Evolutionary conservation across 1,140 invertebrate genomes (phyloP), one percentile per base, ranked within the genome.

Genomic region (Psix sp.): DNA sequence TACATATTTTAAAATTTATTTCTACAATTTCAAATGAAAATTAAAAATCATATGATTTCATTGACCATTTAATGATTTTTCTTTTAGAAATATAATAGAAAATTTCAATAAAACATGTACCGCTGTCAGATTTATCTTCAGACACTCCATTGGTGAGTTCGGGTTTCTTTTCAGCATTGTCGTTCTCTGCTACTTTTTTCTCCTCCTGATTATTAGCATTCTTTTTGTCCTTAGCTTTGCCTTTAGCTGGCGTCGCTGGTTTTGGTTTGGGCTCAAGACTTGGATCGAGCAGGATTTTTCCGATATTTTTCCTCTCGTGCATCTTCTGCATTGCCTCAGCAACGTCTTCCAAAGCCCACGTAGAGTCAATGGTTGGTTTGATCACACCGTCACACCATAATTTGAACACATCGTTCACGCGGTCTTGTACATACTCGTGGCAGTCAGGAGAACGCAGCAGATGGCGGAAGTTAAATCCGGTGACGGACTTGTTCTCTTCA

Each of bases 251-350:
- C 3, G 92, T 93, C 0, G 91, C 91, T 38, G 92, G 92, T 84
- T 93, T 93, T 14, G 92, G 92, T 80, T 93, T 93, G 0, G 92
- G 92, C 78, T 94, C 93, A 77, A 93, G 77, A 20, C 90, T 91
- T 14, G 94, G 94, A 83, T 96, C 94, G 43, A 97, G 83, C 15
- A 96, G 89, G 10, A 96, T 90, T 87, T 96, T 96, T 9, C 95
- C 95, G 80, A 96, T 91, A 84, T 96, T 96, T 84, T 95, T 95
- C 76, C 94, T 91, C 77, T 96, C 94, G 83, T 96, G 94, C 91
- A 97, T 93, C 83, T 94, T 95, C 85, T 95, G 94, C 94, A 97
- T 96, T 0, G 94, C 95, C 76, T 96, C 94, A 17, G 91, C 90
- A 13, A 95, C 92, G 82, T 96, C 94, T 86, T 96, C 95, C 31